Percentiles rank a stretch among this genome's conserved stretches.
These are phyloP conservation scores for Sebastes trivittatus DNA, from an alignment of 2,797 vertebrate genomes.

Conservation along the genomic window DNA sequence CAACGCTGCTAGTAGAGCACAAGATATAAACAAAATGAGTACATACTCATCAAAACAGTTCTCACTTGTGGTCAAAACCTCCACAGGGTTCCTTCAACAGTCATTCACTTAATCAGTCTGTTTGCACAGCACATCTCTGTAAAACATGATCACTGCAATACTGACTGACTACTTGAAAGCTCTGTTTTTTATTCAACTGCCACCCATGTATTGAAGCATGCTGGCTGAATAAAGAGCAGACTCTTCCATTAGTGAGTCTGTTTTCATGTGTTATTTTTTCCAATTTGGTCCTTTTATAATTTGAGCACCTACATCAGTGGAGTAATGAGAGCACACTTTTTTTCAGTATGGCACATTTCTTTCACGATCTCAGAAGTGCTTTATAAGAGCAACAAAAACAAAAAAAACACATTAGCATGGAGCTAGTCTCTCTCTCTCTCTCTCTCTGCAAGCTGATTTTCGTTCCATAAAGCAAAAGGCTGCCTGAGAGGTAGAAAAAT, in stretches of 20 bases:
- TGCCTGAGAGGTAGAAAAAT: conserved; percentile 41
- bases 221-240: conserved; percentile 3
- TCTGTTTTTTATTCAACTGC: neutral
- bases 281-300: neutral
- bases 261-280: neutral
- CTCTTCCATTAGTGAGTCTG: neutral
- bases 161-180: neutral
- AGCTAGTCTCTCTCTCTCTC: conserved; percentile 1
- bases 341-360: neutral
- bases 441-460: conserved; percentile 23
- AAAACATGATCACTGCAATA: neutral
- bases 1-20: neutral
- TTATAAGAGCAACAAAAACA: conserved; percentile 9
- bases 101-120: neutral
- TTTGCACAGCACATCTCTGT: neutral
- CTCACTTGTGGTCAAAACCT: neutral
- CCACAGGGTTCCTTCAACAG: neutral
- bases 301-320: neutral
- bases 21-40: neutral
- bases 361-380: neutral
- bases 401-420: conserved; percentile 16
- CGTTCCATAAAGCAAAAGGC: conserved; percentile 27
- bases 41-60: neutral
- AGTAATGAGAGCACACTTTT: neutral
- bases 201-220: neutral